These are phyloP conservation scores for Aptenodytes patagonicus DNA, from an alignment of 2,113 vertebrate genomes.

Conservation along the genomic window DNA sequence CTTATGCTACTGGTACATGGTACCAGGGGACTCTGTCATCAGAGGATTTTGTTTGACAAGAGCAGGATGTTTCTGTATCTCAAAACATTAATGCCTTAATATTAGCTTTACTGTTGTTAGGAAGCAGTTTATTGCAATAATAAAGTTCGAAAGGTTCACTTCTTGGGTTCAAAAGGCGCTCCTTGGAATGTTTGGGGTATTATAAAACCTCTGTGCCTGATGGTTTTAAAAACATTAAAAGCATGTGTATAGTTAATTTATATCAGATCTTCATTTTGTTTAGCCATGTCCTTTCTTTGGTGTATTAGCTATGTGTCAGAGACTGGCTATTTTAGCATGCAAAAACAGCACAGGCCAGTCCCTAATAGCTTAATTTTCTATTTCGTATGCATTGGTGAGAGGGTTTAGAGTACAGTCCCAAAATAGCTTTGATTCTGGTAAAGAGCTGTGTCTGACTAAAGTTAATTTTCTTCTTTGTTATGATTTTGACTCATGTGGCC, in stretches of 20 bases:
- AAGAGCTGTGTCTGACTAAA: neutral
- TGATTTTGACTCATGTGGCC: constrained; percentile 49
- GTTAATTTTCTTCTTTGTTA: constrained; percentile 58
- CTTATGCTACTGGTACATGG: neutral
- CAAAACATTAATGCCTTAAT: neutral
- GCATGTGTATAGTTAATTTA: neutral
- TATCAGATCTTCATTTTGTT: neutral
- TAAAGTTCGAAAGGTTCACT: neutral
- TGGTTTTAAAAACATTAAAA: neutral
- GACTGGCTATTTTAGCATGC: neutral
- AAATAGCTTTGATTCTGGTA: constrained; percentile 9
- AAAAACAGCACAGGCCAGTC: neutral
- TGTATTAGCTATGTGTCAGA: neutral
- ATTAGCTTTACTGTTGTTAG: neutral
- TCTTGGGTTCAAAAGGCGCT: neutral
- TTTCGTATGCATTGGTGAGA: neutral
- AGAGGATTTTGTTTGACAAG: neutral
- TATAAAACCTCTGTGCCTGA: neutral
- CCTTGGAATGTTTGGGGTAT: neutral
- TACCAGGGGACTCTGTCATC: neutral
- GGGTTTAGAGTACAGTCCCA: neutral
- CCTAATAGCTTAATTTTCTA: neutral
- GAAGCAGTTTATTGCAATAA: neutral
- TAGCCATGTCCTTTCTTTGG: neutral
- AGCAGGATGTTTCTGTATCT: neutral